Conservation (phyloP, 2,113 vertebrate species). For the Sapajus apella region DNA sequence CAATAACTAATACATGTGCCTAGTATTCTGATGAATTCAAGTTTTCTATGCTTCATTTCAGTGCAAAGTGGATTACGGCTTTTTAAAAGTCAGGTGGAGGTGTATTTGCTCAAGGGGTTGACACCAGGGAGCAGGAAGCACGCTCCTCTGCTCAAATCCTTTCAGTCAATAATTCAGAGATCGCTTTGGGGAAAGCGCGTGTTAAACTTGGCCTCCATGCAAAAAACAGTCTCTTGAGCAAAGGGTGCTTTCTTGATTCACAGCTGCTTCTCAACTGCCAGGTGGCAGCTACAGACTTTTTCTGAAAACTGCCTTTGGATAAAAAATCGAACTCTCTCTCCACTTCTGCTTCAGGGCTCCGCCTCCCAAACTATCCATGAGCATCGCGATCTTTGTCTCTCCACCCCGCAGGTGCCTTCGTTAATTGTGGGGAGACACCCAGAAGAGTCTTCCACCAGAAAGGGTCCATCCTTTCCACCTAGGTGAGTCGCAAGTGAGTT, state of each 20-base stretch:
- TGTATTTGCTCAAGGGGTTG: not conserved
- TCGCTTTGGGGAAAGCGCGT: rapidly evolving
- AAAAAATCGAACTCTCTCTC: not conserved
- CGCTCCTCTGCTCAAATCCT: not conserved
- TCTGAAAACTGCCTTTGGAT: not conserved
- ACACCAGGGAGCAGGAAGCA: not conserved
- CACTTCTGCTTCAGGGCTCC: not conserved
- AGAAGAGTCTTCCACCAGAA: not conserved
- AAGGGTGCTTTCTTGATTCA: not conserved
- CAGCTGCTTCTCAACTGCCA: not conserved
- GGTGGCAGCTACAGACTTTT: not conserved
- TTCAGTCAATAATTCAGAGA: not conserved
- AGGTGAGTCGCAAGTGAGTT: rapidly evolving
- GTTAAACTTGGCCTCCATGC: not conserved
- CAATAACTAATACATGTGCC: not conserved
- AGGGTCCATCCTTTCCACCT: rapidly evolving
- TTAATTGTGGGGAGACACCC: rapidly evolving
- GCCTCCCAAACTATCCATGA: not conserved
- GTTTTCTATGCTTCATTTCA: not conserved
- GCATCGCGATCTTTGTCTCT: not conserved
- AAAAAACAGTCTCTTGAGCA: not conserved
- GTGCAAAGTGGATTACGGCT: not conserved
- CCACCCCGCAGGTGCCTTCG: rapidly evolving
- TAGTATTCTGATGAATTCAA: not conserved
- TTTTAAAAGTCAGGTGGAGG: not conserved